Percentiles rank a stretch among this genome's conserved stretches.
These are phyloP conservation scores for Sebastes goodei DNA, from an alignment of 2,797 vertebrate genomes.

Conservation along the genomic window DNA sequence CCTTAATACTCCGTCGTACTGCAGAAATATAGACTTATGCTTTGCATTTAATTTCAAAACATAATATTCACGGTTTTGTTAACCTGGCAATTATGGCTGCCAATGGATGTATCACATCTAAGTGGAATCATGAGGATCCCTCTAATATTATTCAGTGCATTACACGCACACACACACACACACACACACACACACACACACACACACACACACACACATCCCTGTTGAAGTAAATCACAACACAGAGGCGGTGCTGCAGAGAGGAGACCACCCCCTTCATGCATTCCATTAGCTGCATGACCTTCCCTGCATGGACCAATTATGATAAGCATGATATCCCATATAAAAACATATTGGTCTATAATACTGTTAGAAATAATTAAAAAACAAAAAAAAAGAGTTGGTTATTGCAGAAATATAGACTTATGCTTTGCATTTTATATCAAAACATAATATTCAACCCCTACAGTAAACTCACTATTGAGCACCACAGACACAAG, in stretches of 20 bases:
- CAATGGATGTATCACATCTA: too few species aligned
- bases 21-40: too few species aligned
- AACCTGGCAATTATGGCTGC: too few species aligned
- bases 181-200: slow-evolving; percentile 4
- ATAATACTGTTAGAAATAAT: neutral
- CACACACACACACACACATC: slow-evolving; percentile 5
- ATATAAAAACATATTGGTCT: neutral
- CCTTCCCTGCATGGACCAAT: neutral
- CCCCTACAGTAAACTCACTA: neutral
- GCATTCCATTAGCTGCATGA: slow-evolving; percentile 3
- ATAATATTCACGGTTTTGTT: too few species aligned
- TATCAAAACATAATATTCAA: neutral
- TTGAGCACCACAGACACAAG: neutral
- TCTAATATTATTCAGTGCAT: too few species aligned
- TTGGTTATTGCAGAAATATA: neutral
- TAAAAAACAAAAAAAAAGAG: neutral
- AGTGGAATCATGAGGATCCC: too few species aligned
- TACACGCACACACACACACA: neutral
- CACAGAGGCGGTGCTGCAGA: slow-evolving; percentile 45
- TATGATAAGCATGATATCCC: neutral
- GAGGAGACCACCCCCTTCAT: slow-evolving; percentile 15
- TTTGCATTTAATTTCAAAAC: too few species aligned
- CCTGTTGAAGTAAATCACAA: slow-evolving; percentile 11
- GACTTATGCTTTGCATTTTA: neutral
- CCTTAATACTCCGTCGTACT: too few species aligned